phyloP scores from a whole-genome alignment of 1,140 invertebrate genomes.

The Brachionus sp. region DNA sequence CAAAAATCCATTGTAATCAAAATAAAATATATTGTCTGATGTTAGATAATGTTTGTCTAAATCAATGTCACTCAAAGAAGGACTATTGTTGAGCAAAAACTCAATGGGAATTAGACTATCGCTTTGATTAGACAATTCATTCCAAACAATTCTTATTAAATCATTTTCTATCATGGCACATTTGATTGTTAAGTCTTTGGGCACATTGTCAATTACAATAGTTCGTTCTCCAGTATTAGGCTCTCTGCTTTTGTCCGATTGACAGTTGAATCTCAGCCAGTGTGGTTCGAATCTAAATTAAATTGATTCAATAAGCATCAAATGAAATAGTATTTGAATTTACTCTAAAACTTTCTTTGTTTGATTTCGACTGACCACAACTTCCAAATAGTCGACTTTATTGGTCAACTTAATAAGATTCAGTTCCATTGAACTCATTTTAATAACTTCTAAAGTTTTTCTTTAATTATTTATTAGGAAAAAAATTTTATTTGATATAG shows the following conservation, averaged over 20 bases:
- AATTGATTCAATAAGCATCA: background rate
- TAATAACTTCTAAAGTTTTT: too few relatives aligned
- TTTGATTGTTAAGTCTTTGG: conserved; percentile 4
- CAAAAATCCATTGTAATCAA: background rate
- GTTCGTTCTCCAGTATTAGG: conserved; percentile 27
- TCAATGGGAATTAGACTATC: background rate
- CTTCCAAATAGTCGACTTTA: background rate
- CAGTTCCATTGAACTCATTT: background rate
- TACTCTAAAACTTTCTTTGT: background rate
- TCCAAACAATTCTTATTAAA: conserved; percentile 1
- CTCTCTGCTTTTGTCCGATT: conserved; percentile 29
- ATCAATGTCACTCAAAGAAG: background rate
- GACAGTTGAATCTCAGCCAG: conserved; percentile 40
- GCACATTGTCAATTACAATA: background rate
- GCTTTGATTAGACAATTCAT: background rate
- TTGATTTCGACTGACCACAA: background rate
- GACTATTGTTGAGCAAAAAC: background rate
- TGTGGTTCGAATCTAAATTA: conserved; percentile 29
- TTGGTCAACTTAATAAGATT: background rate
- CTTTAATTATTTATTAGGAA: too few relatives aligned
- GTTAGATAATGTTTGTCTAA: background rate
- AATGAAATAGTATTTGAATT: background rate
- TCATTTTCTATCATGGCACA: background rate
- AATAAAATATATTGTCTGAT: background rate
- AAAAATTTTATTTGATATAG: too few relatives aligned